Conservation (phyloP, 1,140 invertebrate species). For the Psix sp. region DNA sequence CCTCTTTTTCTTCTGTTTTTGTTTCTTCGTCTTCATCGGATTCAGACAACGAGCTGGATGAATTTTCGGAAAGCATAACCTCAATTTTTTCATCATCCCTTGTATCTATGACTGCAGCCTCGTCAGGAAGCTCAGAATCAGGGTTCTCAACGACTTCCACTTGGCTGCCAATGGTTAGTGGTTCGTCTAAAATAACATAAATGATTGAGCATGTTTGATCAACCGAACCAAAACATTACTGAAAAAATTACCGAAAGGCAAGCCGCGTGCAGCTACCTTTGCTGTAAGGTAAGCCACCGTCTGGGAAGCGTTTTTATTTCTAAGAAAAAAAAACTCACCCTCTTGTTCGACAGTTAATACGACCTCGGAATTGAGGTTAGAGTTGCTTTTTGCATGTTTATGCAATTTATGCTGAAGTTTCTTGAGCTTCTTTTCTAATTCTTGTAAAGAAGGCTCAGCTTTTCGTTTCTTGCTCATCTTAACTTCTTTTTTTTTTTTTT, state of each 20-base stretch:
- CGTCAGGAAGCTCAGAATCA: no score
- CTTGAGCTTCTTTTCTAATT: not conserved
- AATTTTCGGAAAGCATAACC: no score
- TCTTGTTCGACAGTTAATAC: no score
- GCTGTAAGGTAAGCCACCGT: not conserved
- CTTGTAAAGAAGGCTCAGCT: not conserved
- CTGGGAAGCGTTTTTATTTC: not conserved
- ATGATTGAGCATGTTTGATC: not conserved
- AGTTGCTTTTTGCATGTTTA: not conserved
- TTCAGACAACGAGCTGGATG: no score
- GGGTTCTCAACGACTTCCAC: no score
- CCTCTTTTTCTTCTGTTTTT: not conserved
- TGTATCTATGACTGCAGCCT: no score
- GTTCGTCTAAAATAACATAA: not conserved
- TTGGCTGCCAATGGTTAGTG: no score
- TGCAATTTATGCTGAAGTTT: not conserved
- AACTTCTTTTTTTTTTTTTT: not conserved
- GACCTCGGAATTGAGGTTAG: constrained; percentile 1
- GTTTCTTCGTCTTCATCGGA: not conserved
- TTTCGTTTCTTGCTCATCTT: not conserved
- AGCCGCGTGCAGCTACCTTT: not conserved
- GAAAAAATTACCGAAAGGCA: not conserved
- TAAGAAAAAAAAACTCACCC: no score
- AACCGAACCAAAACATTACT: not conserved
- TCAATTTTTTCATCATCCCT: no score